Percentiles rank a stretch among this genome's conserved stretches.
Conservation (phyloP, 1,140 invertebrate genomes). For the Drosophila varians region DNA sequence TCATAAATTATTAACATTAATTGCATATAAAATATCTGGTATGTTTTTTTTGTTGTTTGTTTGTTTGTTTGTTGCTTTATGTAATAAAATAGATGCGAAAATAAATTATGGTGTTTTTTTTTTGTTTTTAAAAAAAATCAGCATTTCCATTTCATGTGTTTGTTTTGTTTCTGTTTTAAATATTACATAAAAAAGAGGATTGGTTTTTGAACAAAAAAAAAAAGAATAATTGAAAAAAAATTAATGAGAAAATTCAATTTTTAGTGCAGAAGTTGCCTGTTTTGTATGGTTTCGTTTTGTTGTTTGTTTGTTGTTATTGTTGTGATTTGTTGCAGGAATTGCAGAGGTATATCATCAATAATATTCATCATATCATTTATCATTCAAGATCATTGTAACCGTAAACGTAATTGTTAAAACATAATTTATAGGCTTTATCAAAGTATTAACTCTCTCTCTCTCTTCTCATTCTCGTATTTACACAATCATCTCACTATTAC, state of each 20-base stretch:
- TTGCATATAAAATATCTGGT: constrained; percentile 53
- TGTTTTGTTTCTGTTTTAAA: background rate
- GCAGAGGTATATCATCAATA: constrained; percentile 54
- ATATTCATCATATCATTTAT: constrained; percentile 27
- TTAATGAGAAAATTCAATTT: constrained; percentile 12
- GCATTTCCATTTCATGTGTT: constrained; percentile 22
- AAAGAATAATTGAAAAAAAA: constrained; percentile 7
- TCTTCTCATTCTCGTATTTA: constrained; percentile 15
- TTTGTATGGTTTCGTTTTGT: background rate
- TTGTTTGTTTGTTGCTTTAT: constrained; percentile 1
- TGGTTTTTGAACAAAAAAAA: constrained; percentile 16
- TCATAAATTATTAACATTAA: constrained; percentile 79
- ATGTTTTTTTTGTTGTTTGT: constrained; percentile 9
- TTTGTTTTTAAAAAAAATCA: constrained; percentile 17
- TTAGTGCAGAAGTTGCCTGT: background rate
- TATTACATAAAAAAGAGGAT: constrained; percentile 11
- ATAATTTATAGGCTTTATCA: constrained; percentile 43
- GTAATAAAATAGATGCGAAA: constrained; percentile 38
- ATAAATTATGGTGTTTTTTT: constrained; percentile 64
- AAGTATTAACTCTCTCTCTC: constrained; percentile 19
- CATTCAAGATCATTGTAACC: constrained; percentile 36
- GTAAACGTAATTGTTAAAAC: constrained; percentile 30
- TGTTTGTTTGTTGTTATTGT: constrained; percentile 27
- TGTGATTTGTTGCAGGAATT: constrained; percentile 32
- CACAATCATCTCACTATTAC: constrained; percentile 26